phyloP scores from a whole-genome alignment of 2,888 invertebrate genomes.

The Hemistola chrysoprasaria region DNA sequence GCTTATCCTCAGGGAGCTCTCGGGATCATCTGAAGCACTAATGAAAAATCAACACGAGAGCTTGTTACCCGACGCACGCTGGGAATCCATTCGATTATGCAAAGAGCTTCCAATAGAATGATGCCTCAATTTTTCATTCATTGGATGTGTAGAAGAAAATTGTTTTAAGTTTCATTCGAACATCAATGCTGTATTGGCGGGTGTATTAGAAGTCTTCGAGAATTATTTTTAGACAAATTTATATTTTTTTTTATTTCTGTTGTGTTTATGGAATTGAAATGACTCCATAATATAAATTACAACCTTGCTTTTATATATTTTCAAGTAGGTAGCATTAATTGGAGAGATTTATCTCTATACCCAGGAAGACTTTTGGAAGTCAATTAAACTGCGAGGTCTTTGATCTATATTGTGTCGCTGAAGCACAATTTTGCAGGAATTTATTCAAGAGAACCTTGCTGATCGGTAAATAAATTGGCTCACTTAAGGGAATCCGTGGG shows the following conservation, averaged over 20 bases:
- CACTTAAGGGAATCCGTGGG: background rate
- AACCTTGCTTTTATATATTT: too few species aligned
- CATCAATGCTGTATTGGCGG: too few species aligned
- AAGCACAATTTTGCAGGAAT: background rate
- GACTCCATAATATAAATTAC: too few species aligned
- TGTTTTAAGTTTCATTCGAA: too few species aligned
- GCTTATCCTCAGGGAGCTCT: conserved; percentile 2
- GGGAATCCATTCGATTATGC: conserved; percentile 31
- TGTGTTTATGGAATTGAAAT: too few species aligned
- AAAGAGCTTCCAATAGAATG: conserved; percentile 22
- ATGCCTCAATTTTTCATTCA: conserved; percentile 26
- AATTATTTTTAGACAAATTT: too few species aligned
- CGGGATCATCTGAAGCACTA: conserved; percentile 14
- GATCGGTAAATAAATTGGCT: conserved; percentile 2
- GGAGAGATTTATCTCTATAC: too few species aligned
- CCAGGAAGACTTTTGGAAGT: too few species aligned
- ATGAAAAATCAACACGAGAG: conserved; percentile 23
- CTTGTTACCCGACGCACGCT: conserved; percentile 9
- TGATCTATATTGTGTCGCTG: conserved; percentile 1
- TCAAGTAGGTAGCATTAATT: too few species aligned
- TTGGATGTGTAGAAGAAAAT: conserved; percentile 4
- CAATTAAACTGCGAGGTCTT: conserved; percentile 1
- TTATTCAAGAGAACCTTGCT: background rate
- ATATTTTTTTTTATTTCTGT: too few species aligned
- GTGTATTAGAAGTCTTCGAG: too few species aligned